Conservation (phyloP, 2,797 vertebrate species). For the Manis crassicaudata region DNA sequence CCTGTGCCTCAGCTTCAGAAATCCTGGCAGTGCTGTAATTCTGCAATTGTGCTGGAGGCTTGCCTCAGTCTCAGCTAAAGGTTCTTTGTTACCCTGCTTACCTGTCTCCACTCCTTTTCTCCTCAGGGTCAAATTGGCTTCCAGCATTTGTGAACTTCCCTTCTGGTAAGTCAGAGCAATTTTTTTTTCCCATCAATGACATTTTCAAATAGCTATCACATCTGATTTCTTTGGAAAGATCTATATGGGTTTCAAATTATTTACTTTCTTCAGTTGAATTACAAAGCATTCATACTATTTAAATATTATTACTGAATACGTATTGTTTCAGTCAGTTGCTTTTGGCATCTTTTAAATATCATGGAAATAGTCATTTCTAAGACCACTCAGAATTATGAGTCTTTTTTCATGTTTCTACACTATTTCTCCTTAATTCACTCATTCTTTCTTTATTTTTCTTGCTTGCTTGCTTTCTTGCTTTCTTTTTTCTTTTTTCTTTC, state of each 20-base stretch:
- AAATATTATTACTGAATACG: neutral
- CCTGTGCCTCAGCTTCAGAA: neutral
- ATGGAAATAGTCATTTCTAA: neutral
- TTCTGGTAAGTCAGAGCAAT: neutral
- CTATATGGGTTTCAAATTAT: neutral
- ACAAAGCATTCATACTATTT: neutral
- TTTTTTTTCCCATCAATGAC: neutral
- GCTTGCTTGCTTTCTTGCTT: neutral
- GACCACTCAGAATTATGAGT: neutral
- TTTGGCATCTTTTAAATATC: conserved; percentile 23
- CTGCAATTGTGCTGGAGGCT: neutral
- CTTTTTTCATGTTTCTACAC: neutral
- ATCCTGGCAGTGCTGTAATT: too few relatives aligned
- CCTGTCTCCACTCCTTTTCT: neutral
- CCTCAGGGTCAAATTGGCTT: too few relatives aligned
- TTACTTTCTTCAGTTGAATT: neutral
- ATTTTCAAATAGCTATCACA: neutral
- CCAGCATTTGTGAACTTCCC: neutral
- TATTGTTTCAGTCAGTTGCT: neutral
- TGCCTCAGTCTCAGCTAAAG: neutral
- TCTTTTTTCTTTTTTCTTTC: fast-evolving
- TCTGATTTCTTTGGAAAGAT: neutral
- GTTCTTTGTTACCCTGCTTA: neutral
- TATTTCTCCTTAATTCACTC: too few relatives aligned
- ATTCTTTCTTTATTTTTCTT: neutral